Percentiles rank a stretch among this genome's conserved stretches.
phyloP scores from a whole-genome alignment of 1,140 invertebrate genomes.

The Diorhabda elongata region DNA sequence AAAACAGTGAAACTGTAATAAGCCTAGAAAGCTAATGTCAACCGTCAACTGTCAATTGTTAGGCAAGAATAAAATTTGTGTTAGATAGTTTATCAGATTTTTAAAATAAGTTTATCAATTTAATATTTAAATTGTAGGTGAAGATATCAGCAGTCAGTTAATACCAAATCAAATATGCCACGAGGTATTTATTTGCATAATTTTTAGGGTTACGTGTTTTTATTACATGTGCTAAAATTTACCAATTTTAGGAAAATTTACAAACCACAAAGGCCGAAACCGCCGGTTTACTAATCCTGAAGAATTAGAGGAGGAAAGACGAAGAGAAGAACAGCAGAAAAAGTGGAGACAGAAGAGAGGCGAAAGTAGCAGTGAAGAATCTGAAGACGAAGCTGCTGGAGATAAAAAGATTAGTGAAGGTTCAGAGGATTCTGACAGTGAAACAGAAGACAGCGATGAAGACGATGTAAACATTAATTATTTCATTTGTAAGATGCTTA shows the following conservation, averaged over 20 bases:
- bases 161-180: not conserved
- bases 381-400: constrained; percentile 40
- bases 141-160: not conserved
- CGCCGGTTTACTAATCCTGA: constrained; percentile 92
- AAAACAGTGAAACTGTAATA: too few species aligned
- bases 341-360: constrained; percentile 60
- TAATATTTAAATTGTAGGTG: not conserved
- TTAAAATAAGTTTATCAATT: not conserved
- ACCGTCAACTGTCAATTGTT: not conserved
- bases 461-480: constrained; percentile 27
- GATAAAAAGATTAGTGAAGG: constrained; percentile 51
- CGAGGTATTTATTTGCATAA: not conserved
- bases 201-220: not conserved
- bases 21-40: too few species aligned
- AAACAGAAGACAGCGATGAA: constrained; percentile 34
- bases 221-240: not conserved
- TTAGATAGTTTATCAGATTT: not conserved
- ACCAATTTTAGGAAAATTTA: constrained; percentile 66
- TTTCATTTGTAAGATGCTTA: not conserved
- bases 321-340: constrained; percentile 67
- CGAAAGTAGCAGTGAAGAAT: constrained; percentile 37
- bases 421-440: constrained; percentile 28
- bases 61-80: not conserved
- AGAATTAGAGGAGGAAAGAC: constrained; percentile 81
- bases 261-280: constrained; percentile 87